These are phyloP conservation scores for Dolichotis patagonum DNA, from an alignment of 2,113 vertebrate genomes.

Conservation along the genomic window DNA sequence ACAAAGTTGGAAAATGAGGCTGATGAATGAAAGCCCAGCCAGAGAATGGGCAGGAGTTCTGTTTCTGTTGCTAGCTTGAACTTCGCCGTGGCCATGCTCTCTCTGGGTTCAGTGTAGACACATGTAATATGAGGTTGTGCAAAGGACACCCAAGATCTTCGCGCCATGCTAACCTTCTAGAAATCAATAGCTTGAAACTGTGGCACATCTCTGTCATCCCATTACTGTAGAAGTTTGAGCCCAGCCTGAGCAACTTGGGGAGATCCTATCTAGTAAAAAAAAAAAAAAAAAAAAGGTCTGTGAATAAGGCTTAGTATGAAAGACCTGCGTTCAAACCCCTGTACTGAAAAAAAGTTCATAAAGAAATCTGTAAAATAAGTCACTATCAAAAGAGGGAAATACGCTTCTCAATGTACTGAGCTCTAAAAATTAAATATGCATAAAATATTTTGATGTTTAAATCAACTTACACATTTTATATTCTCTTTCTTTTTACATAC, in stretches of 20 bases:
- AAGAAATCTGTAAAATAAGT: background rate
- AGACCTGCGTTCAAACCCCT: background rate
- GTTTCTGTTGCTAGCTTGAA: background rate
- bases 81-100: background rate
- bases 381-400: background rate
- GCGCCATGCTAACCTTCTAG: background rate
- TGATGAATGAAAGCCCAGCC: background rate
- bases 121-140: background rate
- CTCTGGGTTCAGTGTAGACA: background rate
- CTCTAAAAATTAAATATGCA: conserved; percentile 11
- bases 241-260: background rate
- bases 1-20: conserved; percentile 44
- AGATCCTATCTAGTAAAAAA: background rate
- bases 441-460: conserved; percentile 67
- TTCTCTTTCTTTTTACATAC: conserved; percentile 26
- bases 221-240: background rate
- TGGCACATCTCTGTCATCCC: background rate
- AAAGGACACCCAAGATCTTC: background rate
- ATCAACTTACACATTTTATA: conserved; percentile 55
- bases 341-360: background rate
- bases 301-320: background rate
- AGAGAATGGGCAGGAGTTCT: background rate
- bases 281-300: background rate
- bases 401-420: background rate
- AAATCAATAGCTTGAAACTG: background rate